Conservation (phyloP, 2,888 invertebrate genomes). For the Rhagophthalmus giganteus region DNA sequence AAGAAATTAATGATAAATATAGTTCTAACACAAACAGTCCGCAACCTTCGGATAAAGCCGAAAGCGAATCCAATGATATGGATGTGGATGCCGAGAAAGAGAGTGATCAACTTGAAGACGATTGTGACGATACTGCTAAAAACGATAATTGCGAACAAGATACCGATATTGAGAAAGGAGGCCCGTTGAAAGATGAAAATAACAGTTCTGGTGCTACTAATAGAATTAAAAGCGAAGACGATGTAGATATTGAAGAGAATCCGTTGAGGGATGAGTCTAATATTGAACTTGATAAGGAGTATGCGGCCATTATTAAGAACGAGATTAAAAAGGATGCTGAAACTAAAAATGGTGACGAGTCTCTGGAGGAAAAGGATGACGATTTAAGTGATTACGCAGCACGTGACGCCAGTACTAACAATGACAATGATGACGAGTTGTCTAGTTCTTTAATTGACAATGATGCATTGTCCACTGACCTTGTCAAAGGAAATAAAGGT, state of each 20-base stretch:
- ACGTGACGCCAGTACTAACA: too few species aligned
- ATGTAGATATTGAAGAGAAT: too few species aligned
- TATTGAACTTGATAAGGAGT: conserved; percentile 10
- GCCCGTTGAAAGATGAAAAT: too few species aligned
- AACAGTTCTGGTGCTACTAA: too few species aligned
- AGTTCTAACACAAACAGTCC: conserved; percentile 9
- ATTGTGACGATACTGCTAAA: neutral
- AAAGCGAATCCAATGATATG: conserved; percentile 16
- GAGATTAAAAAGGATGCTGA: conserved; percentile 26
- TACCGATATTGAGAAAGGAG: conserved; percentile 45
- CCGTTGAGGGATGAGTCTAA: conserved; percentile 12
- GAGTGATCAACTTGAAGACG: too few species aligned
- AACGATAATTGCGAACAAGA: conserved; percentile 18
- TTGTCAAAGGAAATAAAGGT: too few species aligned
- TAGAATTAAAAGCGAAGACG: too few species aligned
- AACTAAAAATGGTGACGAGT: conserved; percentile 14
- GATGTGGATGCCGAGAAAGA: conserved; percentile 28
- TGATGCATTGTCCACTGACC: too few species aligned
- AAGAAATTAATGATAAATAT: conserved; percentile 21
- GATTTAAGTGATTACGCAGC: neutral
- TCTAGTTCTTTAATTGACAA: too few species aligned
- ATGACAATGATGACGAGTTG: too few species aligned
- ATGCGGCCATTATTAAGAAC: conserved; percentile 7
- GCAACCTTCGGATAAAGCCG: conserved; percentile 7
- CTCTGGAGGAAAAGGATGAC: neutral